These are phyloP conservation scores for Cosmia pyralina DNA, from an alignment of 2,888 invertebrate species.

Conservation along the genomic window DNA sequence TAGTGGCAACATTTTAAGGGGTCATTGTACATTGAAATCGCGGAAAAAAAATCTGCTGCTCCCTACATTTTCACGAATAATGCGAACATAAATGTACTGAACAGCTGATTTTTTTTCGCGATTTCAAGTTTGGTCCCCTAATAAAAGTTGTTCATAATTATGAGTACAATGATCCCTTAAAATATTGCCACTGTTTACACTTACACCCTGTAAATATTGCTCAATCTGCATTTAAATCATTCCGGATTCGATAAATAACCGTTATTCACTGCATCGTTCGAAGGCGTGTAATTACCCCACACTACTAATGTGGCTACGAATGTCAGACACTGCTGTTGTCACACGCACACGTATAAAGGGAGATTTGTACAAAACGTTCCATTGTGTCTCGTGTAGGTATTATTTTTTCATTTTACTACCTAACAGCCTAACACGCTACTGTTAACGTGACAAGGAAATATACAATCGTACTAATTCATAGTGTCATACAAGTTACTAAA, in stretches of 20 bases:
- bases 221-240: slow-evolving; percentile 19
- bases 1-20: too few species aligned
- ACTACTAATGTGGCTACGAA: slow-evolving; percentile 11
- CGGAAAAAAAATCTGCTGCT: too few species aligned
- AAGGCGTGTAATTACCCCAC: slow-evolving; percentile 10
- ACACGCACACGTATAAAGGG: slow-evolving; percentile 1
- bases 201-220: too few species aligned
- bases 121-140: too few species aligned
- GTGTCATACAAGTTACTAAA: too few species aligned
- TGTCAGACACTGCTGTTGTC: slow-evolving; percentile 14
- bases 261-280: slow-evolving; percentile 12
- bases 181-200: too few species aligned
- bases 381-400: background rate
- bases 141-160: too few species aligned
- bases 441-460: background rate
- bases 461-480: background rate
- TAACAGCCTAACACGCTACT: background rate
- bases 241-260: slow-evolving; percentile 12
- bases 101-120: too few species aligned
- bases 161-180: too few species aligned
- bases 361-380: slow-evolving; percentile 13
- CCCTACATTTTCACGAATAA: too few species aligned
- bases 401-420: slow-evolving; percentile 20
- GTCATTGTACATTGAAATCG: too few species aligned
- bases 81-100: too few species aligned